phyloP scores from a whole-genome alignment of 2,888 invertebrate genomes.

The Creontiades dilutus region DNA sequence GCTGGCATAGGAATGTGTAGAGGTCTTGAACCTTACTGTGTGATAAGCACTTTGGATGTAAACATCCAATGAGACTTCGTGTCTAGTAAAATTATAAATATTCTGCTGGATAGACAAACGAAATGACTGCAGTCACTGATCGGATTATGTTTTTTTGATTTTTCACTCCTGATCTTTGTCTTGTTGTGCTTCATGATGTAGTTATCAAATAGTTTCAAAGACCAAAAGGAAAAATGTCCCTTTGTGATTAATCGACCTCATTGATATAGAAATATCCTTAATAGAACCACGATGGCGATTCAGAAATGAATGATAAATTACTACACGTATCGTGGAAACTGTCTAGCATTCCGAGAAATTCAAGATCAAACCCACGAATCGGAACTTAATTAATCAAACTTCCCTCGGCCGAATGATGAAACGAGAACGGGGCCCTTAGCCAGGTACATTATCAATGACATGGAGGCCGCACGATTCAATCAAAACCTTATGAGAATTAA shows the following conservation, averaged over 20 bases:
- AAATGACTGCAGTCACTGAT: too few species aligned
- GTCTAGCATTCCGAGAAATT: not conserved
- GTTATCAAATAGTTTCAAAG: too few species aligned
- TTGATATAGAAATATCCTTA: not conserved
- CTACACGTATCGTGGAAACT: not conserved
- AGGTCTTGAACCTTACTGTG: too few species aligned
- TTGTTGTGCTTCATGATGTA: too few species aligned
- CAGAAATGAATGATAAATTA: not conserved
- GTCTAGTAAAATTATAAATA: too few species aligned
- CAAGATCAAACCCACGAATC: not conserved
- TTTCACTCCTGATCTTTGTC: too few species aligned
- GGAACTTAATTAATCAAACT: conserved; percentile 31
- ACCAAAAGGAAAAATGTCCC: not conserved
- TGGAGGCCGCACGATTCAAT: conserved; percentile 30
- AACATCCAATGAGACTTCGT: too few species aligned
- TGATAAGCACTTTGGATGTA: too few species aligned
- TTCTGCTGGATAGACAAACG: too few species aligned
- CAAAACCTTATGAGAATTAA: conserved; percentile 39
- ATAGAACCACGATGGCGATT: not conserved
- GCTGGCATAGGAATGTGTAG: too few species aligned
- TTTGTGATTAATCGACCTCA: not conserved
- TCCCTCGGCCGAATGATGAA: not conserved
- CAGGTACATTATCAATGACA: conserved; percentile 14
- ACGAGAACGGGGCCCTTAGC: conserved; percentile 24
- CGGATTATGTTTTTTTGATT: too few species aligned